Base-by-base conservation (phyloP, 2,888 invertebrate genomes). In the Tipula lateralis region DNA sequence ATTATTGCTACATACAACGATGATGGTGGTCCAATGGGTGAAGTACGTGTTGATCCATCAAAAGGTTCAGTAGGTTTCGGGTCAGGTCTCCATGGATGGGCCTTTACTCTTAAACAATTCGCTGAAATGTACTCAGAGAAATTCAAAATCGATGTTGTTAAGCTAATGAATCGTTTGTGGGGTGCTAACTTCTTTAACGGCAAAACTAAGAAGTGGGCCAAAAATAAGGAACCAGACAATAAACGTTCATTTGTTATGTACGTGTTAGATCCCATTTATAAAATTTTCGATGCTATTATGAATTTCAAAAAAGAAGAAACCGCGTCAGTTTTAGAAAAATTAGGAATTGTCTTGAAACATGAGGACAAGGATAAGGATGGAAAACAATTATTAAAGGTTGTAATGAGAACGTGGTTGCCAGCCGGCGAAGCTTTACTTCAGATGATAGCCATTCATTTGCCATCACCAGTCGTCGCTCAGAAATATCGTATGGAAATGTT, bases 361-460 rank as follows among this genome's bases (percentile, higher is more conserved):
- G 99, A 99, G 90, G 99, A 99, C 89, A 94, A 96, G 89, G 99
- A 99, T 86, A 96, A 97, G 91, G 97, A 98, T 87, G 99, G 98
- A 88, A 99, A 99, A 90, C 95, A 94, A 86, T 92, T 99, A 86
- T 93, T 99, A 88, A 99, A 99, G 93, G 95, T 96, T 87, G 96
- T 99, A 86, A 99, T 99, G 99, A 95, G 99, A 88, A 96, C 96
- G 86, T 99, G 99, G 99, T 92, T 99, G 91, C 99, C 99, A 85
- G 99, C 99, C 89, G 99, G 99, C 87, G 99, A 99, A 91, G 98
- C 99, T 88, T 92, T 99, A 88, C 96, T 99, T 92, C 99, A 99
- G 93, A 99, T 99, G 99, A 99, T 99, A 91, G 97, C 98, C 91
- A 98, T 99, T 90, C 99, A 99, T 90, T 92, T 99, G 90, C 99